These are phyloP conservation scores for Chrysodeixis includens DNA, from an alignment of 2,888 invertebrate genomes.

Conservation along the genomic window DNA sequence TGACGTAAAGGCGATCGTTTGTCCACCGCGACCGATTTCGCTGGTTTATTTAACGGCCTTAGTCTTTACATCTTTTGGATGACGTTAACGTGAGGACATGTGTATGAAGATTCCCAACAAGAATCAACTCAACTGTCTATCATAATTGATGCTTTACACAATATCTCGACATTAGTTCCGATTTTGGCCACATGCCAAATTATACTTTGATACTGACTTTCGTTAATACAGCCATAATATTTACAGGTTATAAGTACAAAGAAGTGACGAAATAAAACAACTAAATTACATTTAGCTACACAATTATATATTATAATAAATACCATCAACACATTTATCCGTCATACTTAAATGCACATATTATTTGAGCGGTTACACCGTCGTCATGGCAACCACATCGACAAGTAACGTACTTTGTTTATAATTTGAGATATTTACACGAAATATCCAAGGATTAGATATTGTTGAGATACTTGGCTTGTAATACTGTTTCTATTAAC, in stretches of 20 bases:
- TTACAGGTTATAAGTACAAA: not conserved
- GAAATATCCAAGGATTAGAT: conserved; percentile 35
- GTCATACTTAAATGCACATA: conserved; percentile 73
- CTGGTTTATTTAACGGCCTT: no score
- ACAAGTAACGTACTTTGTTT: conserved; percentile 48
- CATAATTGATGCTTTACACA: no score
- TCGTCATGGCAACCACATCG: conserved; percentile 42
- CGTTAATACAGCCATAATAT: no score
- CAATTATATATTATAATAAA: conserved; percentile 73
- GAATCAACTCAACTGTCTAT: no score
- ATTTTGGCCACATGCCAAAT: no score
- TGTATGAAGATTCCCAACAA: no score
- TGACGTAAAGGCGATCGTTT: no score
- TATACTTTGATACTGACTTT: no score
- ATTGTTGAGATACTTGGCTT: conserved; percentile 10
- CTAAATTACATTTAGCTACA: conserved; percentile 64
- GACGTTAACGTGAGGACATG: no score
- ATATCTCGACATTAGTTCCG: no score
- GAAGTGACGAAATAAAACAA: conserved; percentile 38
- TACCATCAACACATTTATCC: conserved; percentile 68
- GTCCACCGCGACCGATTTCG: no score
- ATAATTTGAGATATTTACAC: conserved; percentile 52
- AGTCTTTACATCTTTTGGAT: no score
- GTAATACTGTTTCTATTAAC: not conserved
- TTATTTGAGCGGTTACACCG: conserved; percentile 74